phyloP scores from a whole-genome alignment of 2,797 vertebrate species.

The Hydrocynus forskahlii region DNA sequence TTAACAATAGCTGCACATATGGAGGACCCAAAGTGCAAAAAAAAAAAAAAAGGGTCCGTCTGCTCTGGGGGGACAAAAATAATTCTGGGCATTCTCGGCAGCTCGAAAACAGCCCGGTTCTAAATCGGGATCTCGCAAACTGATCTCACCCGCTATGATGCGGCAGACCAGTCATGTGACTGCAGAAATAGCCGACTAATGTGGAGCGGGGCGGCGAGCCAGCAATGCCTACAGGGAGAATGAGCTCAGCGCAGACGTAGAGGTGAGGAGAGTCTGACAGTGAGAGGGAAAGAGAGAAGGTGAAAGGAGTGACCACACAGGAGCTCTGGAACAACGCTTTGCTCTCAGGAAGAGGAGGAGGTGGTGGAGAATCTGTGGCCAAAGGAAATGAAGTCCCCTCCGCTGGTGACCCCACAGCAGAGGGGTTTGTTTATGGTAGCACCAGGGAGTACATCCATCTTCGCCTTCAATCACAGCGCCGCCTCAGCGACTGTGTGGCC shows the following conservation, averaged over 20 bases:
- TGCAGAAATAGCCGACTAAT: conserved; percentile 64
- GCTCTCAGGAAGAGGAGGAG: conserved; percentile 27
- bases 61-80: conserved; percentile 40
- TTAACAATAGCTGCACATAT: not conserved
- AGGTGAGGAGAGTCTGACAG: conserved; percentile 24
- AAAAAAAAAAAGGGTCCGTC: not conserved
- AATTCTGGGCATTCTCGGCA: conserved; percentile 5
- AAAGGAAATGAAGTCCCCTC: conserved; percentile 39
- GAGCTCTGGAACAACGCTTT: conserved; percentile 17
- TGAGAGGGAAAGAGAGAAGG: not conserved
- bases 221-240: conserved; percentile 47
- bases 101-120: conserved; percentile 56
- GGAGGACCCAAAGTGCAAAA: not conserved
- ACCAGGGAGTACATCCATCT: conserved; percentile 10
- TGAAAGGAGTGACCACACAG: conserved; percentile 9
- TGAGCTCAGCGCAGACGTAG: conserved; percentile 42
- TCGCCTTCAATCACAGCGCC: conserved; percentile 3
- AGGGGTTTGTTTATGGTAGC: conserved; percentile 37
- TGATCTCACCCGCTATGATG: conserved; percentile 60
- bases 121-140: conserved; percentile 70
- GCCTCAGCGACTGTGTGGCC: conserved; percentile 34
- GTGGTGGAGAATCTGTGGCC: conserved; percentile 6
- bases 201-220: conserved; percentile 56
- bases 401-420: conserved; percentile 36
- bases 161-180: conserved; percentile 69